Base-by-base conservation (phyloP, 2,113 vertebrate species). In the Triplophysa rosa region DNA sequence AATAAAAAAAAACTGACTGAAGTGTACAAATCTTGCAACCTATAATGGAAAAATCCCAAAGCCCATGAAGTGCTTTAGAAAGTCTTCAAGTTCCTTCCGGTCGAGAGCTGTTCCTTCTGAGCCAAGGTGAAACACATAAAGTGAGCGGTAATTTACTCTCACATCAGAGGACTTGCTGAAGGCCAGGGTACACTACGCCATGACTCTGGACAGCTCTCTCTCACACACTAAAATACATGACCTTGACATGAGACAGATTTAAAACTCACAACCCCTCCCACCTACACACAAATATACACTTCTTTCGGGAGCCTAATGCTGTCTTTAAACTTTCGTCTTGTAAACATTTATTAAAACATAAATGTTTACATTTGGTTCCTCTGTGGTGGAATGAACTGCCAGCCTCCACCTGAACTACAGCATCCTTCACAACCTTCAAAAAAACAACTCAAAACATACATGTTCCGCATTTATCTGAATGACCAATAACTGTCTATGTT, bases 181-280 rank as follows among this genome's bases (percentile, higher is more conserved):
- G 68, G 71, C 77, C n/a, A 26, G 29, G 23, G 42, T 63, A 59
- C 82, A 77, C 74, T 67, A 64, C 40, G 24, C 72, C 42, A 16
- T 24, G 10, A 68, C 13, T 23, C 79, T 78, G 33, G 80, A 73
- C 76, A 66, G 62, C 54, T 67, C 56, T 83, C 66, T 80, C 74
- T 72, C 66, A 77, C 54, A 47, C 63, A 54, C 61, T 16, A 64
- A 67, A 76, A 71, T 26, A 63, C 54, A 64, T 54, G 73, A 80
- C 78, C 78, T 77, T 80, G 73, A 70, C 54, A 67, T 72, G 64
- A 24, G 78, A 83, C 64, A 76, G 82, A 80, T 83, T 83, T 83
- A 59, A 76, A 72, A 77, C 67, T 71, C 66, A 8, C 80, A 21
- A 19, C 59, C 8, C 42, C 0, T 23, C 13, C 14, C 21, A 1